Percentiles rank a stretch among this genome's conserved stretches.
phyloP scores from a whole-genome alignment of 2,888 invertebrate genomes.

The Pocota personata region DNA sequence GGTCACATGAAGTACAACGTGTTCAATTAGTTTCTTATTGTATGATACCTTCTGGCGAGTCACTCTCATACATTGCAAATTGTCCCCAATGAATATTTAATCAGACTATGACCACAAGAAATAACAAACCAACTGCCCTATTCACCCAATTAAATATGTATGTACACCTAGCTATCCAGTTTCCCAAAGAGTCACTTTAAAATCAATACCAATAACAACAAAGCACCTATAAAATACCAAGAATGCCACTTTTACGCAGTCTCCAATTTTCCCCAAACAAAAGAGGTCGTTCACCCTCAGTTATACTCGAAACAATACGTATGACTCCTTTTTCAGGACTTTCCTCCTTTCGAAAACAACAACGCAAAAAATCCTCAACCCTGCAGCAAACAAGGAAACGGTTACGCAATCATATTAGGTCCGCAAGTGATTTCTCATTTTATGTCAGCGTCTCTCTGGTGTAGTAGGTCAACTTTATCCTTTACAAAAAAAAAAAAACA shows the following conservation, averaged over 20 bases:
- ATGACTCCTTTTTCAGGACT: neutral
- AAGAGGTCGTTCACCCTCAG: constrained; percentile 1
- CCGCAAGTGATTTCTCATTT: constrained; percentile 32
- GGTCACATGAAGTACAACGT: constrained; percentile 8
- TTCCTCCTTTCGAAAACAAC: neutral
- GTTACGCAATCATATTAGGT: constrained; percentile 53
- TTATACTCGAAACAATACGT: neutral
- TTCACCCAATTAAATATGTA: neutral
- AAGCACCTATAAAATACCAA: neutral
- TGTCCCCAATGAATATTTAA: constrained; percentile 31
- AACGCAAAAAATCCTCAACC: constrained; percentile 11
- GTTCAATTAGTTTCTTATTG: neutral
- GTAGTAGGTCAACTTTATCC: constrained; percentile 52
- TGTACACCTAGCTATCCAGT: neutral
- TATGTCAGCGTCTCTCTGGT: constrained; percentile 6
- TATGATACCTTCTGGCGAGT: neutral
- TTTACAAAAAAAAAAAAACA: neutral
- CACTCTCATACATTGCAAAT: neutral
- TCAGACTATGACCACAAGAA: neutral
- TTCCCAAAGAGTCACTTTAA: neutral
- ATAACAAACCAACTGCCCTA: constrained; percentile 1
- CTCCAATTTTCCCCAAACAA: constrained; percentile 6
- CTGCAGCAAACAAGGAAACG: constrained; percentile 37
- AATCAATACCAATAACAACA: constrained; percentile 23
- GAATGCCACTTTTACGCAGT: constrained; percentile 7